Conservation (phyloP, 2,888 invertebrate genomes). For the Atethmia centrago region DNA sequence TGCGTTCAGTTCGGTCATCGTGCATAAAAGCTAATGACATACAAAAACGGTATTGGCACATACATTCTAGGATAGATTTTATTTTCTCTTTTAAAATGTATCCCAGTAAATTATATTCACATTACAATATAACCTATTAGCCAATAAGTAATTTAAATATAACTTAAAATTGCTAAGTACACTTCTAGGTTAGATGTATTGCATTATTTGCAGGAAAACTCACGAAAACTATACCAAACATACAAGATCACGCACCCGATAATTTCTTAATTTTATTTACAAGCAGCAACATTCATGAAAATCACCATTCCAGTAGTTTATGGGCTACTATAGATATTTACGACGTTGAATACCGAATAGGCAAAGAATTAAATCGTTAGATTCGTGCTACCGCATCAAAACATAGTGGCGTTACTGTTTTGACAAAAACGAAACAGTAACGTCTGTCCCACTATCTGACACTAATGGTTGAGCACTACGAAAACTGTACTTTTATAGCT, state of each 20-base stretch:
- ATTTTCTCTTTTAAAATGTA: not conserved
- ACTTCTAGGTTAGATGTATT: not conserved
- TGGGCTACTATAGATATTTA: slow-evolving; percentile 26
- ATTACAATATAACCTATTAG: too few species aligned
- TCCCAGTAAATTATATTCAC: not conserved
- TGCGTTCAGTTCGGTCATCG: not conserved
- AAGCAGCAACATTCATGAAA: slow-evolving; percentile 10
- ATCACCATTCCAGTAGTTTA: slow-evolving; percentile 23
- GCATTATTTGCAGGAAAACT: not conserved
- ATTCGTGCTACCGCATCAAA: too few species aligned
- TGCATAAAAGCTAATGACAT: not conserved
- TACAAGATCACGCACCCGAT: not conserved
- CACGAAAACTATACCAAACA: not conserved
- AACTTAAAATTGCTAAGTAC: not conserved
- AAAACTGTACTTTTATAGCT: too few species aligned
- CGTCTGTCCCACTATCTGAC: too few species aligned
- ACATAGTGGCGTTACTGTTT: too few species aligned
- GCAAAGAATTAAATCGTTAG: slow-evolving; percentile 11
- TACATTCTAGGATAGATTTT: not conserved
- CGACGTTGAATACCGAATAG: slow-evolving; percentile 30
- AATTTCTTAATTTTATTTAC: slow-evolving; percentile 11
- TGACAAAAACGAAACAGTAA: too few species aligned
- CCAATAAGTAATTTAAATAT: too few species aligned
- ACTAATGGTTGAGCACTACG: too few species aligned
- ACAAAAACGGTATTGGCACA: not conserved